Percentiles rank a stretch among this genome's conserved stretches.
Conservation (phyloP, 2,113 vertebrate genomes). For the Thunnus maccoyii region DNA sequence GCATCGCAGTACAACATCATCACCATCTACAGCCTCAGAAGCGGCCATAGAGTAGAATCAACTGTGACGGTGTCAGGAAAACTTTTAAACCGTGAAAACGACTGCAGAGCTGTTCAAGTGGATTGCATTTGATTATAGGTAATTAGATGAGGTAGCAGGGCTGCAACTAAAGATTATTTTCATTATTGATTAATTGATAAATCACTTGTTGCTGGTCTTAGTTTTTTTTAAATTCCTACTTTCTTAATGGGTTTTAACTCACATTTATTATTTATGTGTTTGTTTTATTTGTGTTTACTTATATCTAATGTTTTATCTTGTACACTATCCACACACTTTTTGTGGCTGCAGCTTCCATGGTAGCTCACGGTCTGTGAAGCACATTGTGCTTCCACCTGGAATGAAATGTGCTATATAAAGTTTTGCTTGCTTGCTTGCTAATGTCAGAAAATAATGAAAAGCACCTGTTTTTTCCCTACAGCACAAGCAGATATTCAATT, state of each 20-base stretch:
- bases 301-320: too few relatives aligned
- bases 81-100: not conserved
- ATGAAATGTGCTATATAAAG: too few relatives aligned
- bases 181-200: not conserved
- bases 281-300: too few relatives aligned
- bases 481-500: not conserved
- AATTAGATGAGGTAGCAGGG: not conserved
- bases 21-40: too few relatives aligned
- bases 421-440: too few relatives aligned
- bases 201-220: too few relatives aligned
- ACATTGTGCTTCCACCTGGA: too few relatives aligned
- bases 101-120: not conserved
- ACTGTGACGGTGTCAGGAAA: not conserved
- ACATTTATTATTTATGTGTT: too few relatives aligned
- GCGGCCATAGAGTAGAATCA: not conserved
- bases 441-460: not conserved
- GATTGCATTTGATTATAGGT: not conserved
- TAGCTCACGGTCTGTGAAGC: too few relatives aligned
- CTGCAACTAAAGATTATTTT: not conserved
- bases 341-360: too few relatives aligned
- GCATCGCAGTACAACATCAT: not conserved
- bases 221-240: not conserved
- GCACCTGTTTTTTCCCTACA: too few relatives aligned
- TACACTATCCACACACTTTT: too few relatives aligned
- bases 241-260: not conserved